These are phyloP conservation scores for Gymnocephalus cernua DNA, from an alignment of 2,113 vertebrate species.

Conservation along the genomic window DNA sequence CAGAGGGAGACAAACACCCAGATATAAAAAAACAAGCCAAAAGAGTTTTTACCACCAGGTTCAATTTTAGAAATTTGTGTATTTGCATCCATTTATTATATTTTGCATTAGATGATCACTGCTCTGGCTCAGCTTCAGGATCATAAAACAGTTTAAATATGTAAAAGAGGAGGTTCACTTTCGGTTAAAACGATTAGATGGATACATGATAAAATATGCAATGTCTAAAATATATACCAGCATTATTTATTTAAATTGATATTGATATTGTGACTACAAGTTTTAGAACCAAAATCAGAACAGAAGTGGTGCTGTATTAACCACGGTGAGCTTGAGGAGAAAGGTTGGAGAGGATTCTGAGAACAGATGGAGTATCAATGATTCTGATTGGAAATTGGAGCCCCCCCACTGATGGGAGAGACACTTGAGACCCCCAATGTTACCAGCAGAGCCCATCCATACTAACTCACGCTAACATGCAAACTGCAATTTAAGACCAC, in stretches of 20 bases:
- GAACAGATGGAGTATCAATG: constrained; percentile 11
- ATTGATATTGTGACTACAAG: background rate
- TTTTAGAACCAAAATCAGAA: background rate
- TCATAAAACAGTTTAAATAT: no score
- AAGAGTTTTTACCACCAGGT: background rate
- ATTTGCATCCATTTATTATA: no score
- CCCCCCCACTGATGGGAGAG: constrained; percentile 18
- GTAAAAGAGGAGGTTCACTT: no score
- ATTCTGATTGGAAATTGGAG: constrained; percentile 53
- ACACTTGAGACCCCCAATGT: constrained; percentile 53
- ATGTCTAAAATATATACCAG: background rate
- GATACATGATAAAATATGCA: no score
- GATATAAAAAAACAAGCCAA: background rate
- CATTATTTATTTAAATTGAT: background rate
- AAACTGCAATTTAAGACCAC: constrained; percentile 5
- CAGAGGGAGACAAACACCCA: constrained; percentile 70
- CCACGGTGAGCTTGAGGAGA: background rate
- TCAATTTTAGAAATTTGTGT: background rate
- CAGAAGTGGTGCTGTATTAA: no score
- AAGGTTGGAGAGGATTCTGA: constrained; percentile 12
- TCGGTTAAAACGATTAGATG: no score
- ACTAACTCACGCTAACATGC: constrained; percentile 3
- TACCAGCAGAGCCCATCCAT: constrained; percentile 7
- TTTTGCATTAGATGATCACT: no score
- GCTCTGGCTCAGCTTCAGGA: no score